phyloP scores from a whole-genome alignment of 2,888 invertebrate genomes.

The Hermaeophaga mercurialis region DNA sequence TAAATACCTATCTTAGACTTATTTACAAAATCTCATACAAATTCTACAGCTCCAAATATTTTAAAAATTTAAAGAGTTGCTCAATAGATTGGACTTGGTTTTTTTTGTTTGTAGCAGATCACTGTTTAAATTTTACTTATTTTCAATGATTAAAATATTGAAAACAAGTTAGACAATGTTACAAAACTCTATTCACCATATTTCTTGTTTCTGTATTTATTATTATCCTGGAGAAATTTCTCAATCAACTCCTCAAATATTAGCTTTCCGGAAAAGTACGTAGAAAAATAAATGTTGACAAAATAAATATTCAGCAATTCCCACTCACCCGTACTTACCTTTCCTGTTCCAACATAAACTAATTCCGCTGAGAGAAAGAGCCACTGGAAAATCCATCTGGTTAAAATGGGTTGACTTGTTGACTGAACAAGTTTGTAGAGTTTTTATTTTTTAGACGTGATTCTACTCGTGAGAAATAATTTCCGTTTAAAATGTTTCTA shows the following conservation, averaged over 20 bases:
- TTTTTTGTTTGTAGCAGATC: too few species aligned
- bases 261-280: background rate
- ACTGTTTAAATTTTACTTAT: too few species aligned
- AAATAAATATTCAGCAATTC: slow-evolving; percentile 8
- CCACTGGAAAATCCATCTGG: slow-evolving; percentile 2
- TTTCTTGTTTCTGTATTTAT: too few species aligned
- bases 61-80: too few species aligned
- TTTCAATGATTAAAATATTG: too few species aligned
- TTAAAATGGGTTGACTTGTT: slow-evolving; percentile 2
- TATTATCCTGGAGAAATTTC: background rate
- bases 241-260: slow-evolving; percentile 1
- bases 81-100: too few species aligned
- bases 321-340: slow-evolving; percentile 12
- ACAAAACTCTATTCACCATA: too few species aligned
- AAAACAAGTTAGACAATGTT: too few species aligned
- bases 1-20: too few species aligned
- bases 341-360: slow-evolving; percentile 4
- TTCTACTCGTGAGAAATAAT: background rate
- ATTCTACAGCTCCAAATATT: too few species aligned
- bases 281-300: slow-evolving; percentile 10
- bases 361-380: slow-evolving; percentile 5
- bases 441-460: background rate
- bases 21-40: too few species aligned
- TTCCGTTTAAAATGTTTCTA: too few species aligned
- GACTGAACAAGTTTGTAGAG: background rate